Base-by-base conservation (phyloP, 2,113 vertebrate genomes). In the Campylorhamphus procurvoides region DNA sequence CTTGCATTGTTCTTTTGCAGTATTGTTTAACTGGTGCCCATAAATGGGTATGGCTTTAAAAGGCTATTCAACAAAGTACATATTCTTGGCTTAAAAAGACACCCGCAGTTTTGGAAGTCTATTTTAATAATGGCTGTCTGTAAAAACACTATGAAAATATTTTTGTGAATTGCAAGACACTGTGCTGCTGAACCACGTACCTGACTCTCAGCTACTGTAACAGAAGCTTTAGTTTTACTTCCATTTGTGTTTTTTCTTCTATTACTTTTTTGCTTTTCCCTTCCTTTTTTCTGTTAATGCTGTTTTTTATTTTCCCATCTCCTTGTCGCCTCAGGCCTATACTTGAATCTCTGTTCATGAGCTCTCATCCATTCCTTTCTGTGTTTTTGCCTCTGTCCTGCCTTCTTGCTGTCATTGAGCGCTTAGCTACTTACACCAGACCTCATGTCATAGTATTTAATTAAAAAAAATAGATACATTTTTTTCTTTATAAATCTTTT, bases 101-200 rank as follows among this genome's bases (percentile, higher is more conserved):
- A 62, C 28, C 40, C 73, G 74, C 67, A n/a, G 29, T 58, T 93
- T 68, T 80, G 40, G 64, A 95, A 83, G 62, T 67, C 23, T 66
- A 16, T 83, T 94, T 75, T 89, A 81, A 42, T 72, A 49, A 75
- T 42, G 62, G 18, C 39, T 68, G 28, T 46, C 56, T 89, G n/a
- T 69, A 63, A 80, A 42, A 95, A 76, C 46, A 58, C 35, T 49
- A 66, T 23, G 15, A 28, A 89, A 73, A 39, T 60, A 28, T 7
- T 73, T 75, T 52, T 56, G 29, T 89, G 49, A 17, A 3, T 60
- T 76, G 53, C 40, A 39, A 82, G 79, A 75, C 52, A 29, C 69
- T 33, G 35, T 64, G 56, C 44, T 92, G 68, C 76, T 87, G 75
- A 60, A 60, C 49, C n/a, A 12, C 1, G 0, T 47, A 33, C 23